Evolutionary conservation across 2,888 invertebrate genomes (phyloP).

Genomic region (Neria commutata): DNA sequence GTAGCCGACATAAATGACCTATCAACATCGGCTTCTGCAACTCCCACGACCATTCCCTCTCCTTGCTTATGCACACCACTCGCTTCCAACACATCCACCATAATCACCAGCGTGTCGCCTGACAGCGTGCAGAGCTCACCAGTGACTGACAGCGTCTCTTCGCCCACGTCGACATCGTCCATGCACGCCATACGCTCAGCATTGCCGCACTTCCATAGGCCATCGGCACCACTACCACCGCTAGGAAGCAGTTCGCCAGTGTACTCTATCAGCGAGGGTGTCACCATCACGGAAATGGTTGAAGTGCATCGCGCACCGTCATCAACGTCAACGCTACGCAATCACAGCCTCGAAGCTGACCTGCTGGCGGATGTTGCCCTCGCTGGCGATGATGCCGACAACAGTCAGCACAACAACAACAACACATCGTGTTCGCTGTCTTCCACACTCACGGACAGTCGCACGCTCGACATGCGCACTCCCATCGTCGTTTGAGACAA

Average conservation of each 20-base stretch:
- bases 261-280: constrained; percentile 34
- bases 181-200: constrained; percentile 51
- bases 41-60: constrained; percentile 8
- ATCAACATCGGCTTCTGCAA: constrained; percentile 27
- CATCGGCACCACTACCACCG: constrained; percentile 25
- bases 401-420: constrained; percentile 35
- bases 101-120: constrained; percentile 28
- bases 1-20: constrained; percentile 46
- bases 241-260: constrained; percentile 29
- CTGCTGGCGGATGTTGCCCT: neutral
- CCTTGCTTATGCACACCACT: no score
- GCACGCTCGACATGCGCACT: constrained; percentile 57
- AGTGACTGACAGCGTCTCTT: constrained; percentile 9
- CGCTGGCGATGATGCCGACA: constrained; percentile 32
- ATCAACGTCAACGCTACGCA: constrained; percentile 21
- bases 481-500: constrained; percentile 59
- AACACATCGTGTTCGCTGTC: constrained; percentile 57
- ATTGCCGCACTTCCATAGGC: constrained; percentile 26
- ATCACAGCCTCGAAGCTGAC: neutral
- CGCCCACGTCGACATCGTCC: constrained; percentile 48
- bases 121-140: neutral
- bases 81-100: constrained; percentile 30
- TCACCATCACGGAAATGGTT: constrained; percentile 49
- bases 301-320: constrained; percentile 39
- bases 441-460: constrained; percentile 58